phyloP scores from a whole-genome alignment of 2,888 invertebrate genomes.

The Punctoribates punctum region DNA sequence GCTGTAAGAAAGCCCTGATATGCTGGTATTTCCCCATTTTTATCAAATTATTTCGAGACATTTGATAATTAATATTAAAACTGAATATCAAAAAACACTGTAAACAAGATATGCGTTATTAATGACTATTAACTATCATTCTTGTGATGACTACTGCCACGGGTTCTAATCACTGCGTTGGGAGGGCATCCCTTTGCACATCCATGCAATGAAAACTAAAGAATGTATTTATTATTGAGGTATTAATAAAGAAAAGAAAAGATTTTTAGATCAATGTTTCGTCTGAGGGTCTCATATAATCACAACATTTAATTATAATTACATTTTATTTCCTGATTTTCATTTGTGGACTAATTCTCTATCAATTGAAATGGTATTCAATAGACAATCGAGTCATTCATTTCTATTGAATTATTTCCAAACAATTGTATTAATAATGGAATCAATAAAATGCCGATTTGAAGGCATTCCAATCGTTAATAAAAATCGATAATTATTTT shows the following conservation, averaged over 20 bases:
- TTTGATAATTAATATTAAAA: too few relatives aligned
- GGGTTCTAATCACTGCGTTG: too few relatives aligned
- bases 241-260: background rate
- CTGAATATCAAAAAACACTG: too few relatives aligned
- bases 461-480: background rate
- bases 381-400: too few relatives aligned
- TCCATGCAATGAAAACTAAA: background rate
- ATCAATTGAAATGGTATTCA: background rate
- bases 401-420: too few relatives aligned
- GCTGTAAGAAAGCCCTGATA: too few relatives aligned
- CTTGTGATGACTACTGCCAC: too few relatives aligned
- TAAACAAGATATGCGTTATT: too few relatives aligned
- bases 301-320: background rate
- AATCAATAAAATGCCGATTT: background rate
- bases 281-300: conserved; percentile 13
- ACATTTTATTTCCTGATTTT: conserved; percentile 9
- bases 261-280: conserved; percentile 7
- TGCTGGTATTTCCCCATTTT: too few relatives aligned
- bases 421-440: background rate
- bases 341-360: background rate
- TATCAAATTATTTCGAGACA: too few relatives aligned
- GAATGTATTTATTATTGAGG: background rate
- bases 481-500: conserved; percentile 1
- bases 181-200: too few relatives aligned
- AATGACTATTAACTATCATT: too few relatives aligned